These are phyloP conservation scores for Rotaria macrura DNA, from an alignment of 2,888 invertebrate genomes.

Conservation along the genomic window DNA sequence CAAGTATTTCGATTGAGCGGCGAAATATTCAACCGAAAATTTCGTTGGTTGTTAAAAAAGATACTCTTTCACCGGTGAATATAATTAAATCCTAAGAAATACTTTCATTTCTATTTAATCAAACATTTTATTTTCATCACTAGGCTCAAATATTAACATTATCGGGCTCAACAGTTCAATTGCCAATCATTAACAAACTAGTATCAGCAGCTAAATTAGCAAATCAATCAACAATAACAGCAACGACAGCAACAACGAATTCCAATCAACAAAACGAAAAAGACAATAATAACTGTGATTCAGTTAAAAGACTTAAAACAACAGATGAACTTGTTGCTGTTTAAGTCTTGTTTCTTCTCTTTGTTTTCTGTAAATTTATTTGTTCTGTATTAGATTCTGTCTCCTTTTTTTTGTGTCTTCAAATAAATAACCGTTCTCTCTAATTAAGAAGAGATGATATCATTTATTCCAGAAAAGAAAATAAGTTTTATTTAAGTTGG, in stretches of 20 bases:
- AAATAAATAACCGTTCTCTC: constrained; percentile 4
- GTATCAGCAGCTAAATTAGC: not conserved
- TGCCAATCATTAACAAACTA: not conserved
- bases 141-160: not conserved
- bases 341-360: not conserved
- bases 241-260: not conserved
- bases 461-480: not conserved
- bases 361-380: not conserved
- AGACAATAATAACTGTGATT: not conserved
- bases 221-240: not conserved
- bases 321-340: not conserved
- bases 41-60: not conserved
- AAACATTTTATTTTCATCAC: too few species aligned
- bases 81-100: not conserved
- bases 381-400: not conserved
- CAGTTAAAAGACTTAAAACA: not conserved
- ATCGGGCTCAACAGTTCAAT: not conserved
- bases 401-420: not conserved
- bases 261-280: not conserved
- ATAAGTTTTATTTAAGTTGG: not conserved
- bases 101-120: not conserved
- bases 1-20: not conserved
- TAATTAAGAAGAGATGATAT: not conserved
- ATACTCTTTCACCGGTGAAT: not conserved
- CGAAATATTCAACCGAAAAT: not conserved